Evolutionary conservation across 2,113 vertebrate species (phyloP), one percentile per base, ranked within the genome.

Genomic region (Pyrgilauda ruficollis): DNA sequence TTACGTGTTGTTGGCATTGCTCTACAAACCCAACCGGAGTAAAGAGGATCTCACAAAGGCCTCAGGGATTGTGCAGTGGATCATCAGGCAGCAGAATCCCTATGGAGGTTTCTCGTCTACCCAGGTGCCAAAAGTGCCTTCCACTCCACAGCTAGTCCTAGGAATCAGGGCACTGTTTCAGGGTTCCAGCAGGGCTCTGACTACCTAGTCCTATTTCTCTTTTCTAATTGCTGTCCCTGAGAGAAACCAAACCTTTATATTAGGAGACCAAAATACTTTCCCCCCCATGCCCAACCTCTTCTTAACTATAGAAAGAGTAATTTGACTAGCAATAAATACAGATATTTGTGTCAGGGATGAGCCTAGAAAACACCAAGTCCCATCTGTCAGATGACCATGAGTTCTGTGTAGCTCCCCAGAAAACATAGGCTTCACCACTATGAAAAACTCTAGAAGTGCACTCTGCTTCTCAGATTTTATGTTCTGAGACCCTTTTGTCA

Each of bases 51-150:
- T 98, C 70, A 96, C 96, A 37, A 98, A 98, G 44, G 86, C 97
- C 10, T 92, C 98, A 1, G 20, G 80, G 33, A 97, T 99, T n/a
- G 98, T 98, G n/a, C 97, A 91, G 58, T 99, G 99, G 99, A 94
- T 99, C 13, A 72, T 93, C 46, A 96, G 93, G 69, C 98, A 99
- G 79, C 98, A 99, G 97, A 99, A 99, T 77, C 84, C 98, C 6
- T 98, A 95, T 3, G 99, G 99, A 19, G 98, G 99, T 8, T 99
- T 98, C 97, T 97, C 98, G 12, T 99, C 98, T 63, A 99, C 98
- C 2, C 98, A 98, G 98, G 99, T 99, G 87, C 46, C 43, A 35
- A 52, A 93, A 58, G 2, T 35, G 15, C 30, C 21, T 77, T 87
- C 44, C 13, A 5, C 19, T 59, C 50, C 44, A 14, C 41, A 77